phyloP scores from a whole-genome alignment of 2,888 invertebrate species.

The Pristionchus entomophagus region DNA sequence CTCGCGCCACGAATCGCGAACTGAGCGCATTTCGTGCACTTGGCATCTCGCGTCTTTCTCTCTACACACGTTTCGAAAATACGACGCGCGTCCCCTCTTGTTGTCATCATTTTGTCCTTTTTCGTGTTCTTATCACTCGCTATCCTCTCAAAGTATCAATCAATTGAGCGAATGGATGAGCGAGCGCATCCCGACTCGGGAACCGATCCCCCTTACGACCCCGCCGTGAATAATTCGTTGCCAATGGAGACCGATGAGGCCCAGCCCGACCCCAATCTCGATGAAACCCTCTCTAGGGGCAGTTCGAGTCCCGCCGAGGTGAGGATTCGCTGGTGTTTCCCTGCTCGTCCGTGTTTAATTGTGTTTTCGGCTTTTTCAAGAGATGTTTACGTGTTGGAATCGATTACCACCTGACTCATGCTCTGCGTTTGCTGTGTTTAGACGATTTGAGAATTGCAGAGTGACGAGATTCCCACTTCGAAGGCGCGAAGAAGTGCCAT shows the following conservation, averaged over 20 bases:
- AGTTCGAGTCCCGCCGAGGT: too few species aligned
- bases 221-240: not conserved
- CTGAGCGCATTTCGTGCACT: not conserved
- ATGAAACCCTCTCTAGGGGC: too few species aligned
- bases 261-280: not conserved
- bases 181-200: not conserved
- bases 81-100: not conserved
- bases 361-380: not conserved
- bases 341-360: too few species aligned
- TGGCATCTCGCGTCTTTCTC: not conserved
- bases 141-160: not conserved
- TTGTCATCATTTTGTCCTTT: constrained; percentile 36
- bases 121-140: constrained; percentile 31
- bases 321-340: too few species aligned
- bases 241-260: not conserved
- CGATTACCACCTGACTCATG: not conserved
- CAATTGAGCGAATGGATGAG: constrained; percentile 18
- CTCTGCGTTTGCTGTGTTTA: not conserved
- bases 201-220: not conserved
- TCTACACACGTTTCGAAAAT: not conserved
- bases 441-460: too few species aligned
- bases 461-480: not conserved
- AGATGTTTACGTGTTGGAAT: not conserved
- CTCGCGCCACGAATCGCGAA: not conserved
- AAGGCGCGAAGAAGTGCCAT: too few species aligned